Evolutionary conservation across 2,113 vertebrate species (phyloP).

Genomic region (Bombycilla garrulus): DNA sequence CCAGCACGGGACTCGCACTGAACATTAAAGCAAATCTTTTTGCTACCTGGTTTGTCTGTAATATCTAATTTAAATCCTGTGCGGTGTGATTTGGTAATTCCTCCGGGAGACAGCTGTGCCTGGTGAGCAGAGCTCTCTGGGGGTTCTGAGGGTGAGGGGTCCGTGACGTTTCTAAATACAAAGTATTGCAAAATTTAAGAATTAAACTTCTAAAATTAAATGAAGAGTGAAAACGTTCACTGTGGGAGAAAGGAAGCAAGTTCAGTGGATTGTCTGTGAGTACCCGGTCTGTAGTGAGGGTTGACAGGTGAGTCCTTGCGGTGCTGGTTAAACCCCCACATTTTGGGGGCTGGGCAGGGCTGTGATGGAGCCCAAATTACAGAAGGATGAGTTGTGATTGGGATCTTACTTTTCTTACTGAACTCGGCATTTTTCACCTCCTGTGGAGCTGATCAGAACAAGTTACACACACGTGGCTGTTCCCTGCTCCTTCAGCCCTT

Average conservation of each 20-base stretch:
- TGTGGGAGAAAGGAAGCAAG: background rate
- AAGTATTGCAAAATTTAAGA: background rate
- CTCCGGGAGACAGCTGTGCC: too few species aligned
- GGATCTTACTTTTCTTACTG: background rate
- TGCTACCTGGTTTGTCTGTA: background rate
- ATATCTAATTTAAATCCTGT: background rate
- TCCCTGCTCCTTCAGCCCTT: background rate
- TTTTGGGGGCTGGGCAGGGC: background rate
- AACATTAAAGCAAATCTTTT: background rate
- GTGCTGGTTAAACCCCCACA: rapidly evolving
- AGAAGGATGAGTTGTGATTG: too few species aligned
- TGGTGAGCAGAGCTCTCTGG: background rate
- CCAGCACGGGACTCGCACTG: rapidly evolving
- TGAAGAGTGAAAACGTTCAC: rapidly evolving
- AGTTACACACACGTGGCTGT: rapidly evolving
- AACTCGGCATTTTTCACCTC: background rate
- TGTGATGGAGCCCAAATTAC: rapidly evolving
- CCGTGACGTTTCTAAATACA: background rate
- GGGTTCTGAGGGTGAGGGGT: too few species aligned
- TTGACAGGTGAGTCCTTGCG: background rate
- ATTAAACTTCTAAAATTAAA: background rate
- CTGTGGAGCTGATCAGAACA: background rate
- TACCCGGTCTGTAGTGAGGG: rapidly evolving
- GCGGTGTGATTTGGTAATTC: background rate
- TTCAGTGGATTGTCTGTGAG: background rate